phyloP scores from a whole-genome alignment of 2,113 vertebrate genomes.

The Lathamus discolor region DNA sequence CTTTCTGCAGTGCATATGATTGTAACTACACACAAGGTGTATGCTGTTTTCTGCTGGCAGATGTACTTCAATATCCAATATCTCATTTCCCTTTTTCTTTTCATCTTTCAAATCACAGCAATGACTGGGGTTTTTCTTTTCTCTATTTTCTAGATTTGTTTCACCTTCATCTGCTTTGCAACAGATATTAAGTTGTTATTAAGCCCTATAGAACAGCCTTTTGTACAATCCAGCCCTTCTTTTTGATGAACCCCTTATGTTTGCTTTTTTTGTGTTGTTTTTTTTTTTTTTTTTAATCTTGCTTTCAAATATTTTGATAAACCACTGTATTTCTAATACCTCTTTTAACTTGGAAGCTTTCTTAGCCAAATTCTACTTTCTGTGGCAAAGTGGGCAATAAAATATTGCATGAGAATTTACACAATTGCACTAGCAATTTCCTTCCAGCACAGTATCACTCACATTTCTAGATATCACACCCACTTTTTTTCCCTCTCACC shows the following conservation, averaged over 20 bases:
- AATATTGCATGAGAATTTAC: not conserved
- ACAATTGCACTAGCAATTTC: not conserved
- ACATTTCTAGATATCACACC: not conserved
- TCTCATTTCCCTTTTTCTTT: not conserved
- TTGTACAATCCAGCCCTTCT: not conserved
- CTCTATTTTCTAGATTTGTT: not conserved
- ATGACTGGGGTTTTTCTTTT: not conserved
- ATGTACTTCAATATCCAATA: not conserved
- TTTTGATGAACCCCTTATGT: fast-evolving
- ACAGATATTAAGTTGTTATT: not conserved
- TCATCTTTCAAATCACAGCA: not conserved
- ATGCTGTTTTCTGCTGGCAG: not conserved
- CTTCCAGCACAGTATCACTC: not conserved
- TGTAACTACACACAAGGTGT: not conserved
- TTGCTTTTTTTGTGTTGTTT: not conserved
- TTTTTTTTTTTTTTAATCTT: not conserved
- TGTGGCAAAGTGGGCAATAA: not conserved
- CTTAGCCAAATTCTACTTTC: not conserved
- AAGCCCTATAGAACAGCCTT: not conserved
- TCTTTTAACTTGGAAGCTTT: not conserved
- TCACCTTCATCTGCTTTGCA: not conserved
- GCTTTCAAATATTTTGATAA: not conserved
- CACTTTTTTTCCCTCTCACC: not conserved
- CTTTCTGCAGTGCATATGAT: not conserved
- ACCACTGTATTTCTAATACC: not conserved